Percentiles rank a stretch among this genome's conserved stretches.
Conservation (phyloP, 2,113 vertebrate species). For the Sturnira hondurensis region DNA sequence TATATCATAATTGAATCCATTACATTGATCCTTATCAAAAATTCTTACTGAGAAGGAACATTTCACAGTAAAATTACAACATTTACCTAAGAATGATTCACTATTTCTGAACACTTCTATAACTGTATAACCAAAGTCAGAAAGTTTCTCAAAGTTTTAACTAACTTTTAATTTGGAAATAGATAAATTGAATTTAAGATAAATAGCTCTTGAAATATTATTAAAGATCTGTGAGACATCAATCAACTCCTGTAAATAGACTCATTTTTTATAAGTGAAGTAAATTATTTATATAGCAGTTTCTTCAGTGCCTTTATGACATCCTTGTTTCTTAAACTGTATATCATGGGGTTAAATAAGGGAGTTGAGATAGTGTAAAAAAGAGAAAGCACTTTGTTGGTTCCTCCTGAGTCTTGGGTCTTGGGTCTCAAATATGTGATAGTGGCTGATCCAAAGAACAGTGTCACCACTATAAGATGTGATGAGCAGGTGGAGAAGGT, state of each 20-base stretch:
- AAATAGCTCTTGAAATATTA: background rate
- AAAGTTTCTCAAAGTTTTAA: background rate
- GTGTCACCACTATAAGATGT: conserved; percentile 6
- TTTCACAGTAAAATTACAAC: background rate
- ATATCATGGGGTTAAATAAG: too few relatives aligned
- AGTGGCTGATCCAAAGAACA: background rate
- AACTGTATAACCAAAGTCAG: background rate
- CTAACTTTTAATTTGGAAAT: background rate
- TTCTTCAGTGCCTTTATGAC: too few relatives aligned
- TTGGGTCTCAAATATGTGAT: conserved; percentile 43
- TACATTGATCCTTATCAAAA: background rate
- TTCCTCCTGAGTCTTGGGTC: background rate
- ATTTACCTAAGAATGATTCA: background rate
- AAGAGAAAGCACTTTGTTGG: conserved; percentile 37
- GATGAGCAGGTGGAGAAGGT: conserved; percentile 62
- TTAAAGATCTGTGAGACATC: background rate
- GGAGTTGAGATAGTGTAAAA: too few relatives aligned
- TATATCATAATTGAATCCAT: background rate
- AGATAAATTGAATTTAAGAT: background rate
- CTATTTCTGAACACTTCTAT: background rate
- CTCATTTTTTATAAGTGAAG: background rate
- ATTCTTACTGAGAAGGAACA: background rate
- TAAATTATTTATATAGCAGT: too few relatives aligned
- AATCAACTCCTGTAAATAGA: background rate
- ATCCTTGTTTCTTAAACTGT: too few relatives aligned